Evolutionary conservation across 2,888 invertebrate species (phyloP), one percentile per base, ranked within the genome.

Genomic region (Calephelis perditalis): DNA sequence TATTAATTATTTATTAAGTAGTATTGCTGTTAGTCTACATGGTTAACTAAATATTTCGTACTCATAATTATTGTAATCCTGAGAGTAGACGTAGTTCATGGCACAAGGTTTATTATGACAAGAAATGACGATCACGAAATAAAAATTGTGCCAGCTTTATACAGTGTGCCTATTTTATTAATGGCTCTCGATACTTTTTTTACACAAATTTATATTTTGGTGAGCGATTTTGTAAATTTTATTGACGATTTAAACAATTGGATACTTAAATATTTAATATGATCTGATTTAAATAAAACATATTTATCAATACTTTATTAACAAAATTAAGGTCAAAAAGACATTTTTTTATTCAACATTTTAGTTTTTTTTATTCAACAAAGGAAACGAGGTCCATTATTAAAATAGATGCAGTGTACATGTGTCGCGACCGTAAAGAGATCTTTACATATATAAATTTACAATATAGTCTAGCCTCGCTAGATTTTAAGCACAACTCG

Each of bases 41-140:
- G 77, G 82, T 84, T 84, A 84, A 84, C 83, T 84, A 79, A 74
- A 77, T 78, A 80, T 78, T 77, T 76, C 75, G 73, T 78, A 40
- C 40, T 73, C 74, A 70, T 74, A 73, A 74, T 77, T 78, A 82
- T 83, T 82, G 81, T 81, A 79, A 79, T 78, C 69, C 75, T 79
- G 83, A 82, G 76, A 76, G 81, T 84, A 82, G 84, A 84, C 81
- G 76, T 78, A 82, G 81, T 76, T 67, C 80, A 89, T 89, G 89
- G 89, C 89, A 89, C 89, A 71, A 79, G 69, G 79, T 80, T 85
- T 84, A 87, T 87, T 87, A 87, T 87, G 87, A 89, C 88, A 81
- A 86, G 86, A 87, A 75, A 79, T 73, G 75, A 76, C 76, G 74
- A 52, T 15, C 36, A 75, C 77, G 77, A 76, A 67, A 73, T 71